Evolutionary conservation across 2,113 vertebrate species (phyloP).

Genomic region (Tonatia bakeri): DNA sequence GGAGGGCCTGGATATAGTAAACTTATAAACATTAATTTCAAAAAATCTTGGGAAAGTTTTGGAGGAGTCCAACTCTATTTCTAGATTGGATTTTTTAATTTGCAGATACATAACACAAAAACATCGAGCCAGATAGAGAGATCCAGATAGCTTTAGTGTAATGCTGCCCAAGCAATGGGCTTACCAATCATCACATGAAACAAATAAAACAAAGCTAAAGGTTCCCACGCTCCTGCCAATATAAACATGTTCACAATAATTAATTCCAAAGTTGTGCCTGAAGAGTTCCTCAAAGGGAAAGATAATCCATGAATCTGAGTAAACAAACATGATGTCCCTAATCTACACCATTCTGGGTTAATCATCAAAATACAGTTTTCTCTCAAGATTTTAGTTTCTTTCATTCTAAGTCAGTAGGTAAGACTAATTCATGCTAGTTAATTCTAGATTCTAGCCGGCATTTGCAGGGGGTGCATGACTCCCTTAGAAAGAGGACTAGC

Average conservation of each 20-base stretch:
- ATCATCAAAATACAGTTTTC: not conserved
- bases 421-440: not conserved
- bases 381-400: not conserved
- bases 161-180: not conserved
- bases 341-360: not conserved
- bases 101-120: not conserved
- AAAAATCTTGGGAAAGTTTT: conserved; percentile 1
- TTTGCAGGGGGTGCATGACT: not conserved
- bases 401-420: not conserved
- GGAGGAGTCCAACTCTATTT: not conserved
- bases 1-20: not conserved
- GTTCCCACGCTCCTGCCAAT: not conserved
- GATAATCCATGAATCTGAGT: not conserved
- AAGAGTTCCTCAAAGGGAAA: not conserved
- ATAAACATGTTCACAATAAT: conserved; percentile 11
- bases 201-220: not conserved
- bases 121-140: not conserved
- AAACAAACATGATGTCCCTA: not conserved
- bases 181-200: not conserved
- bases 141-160: not conserved
- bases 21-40: not conserved
- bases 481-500: not conserved
- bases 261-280: not conserved
- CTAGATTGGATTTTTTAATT: not conserved
- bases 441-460: not conserved